phyloP scores from a whole-genome alignment of 1,140 invertebrate genomes.

The Vollenhovia emeryi region DNA sequence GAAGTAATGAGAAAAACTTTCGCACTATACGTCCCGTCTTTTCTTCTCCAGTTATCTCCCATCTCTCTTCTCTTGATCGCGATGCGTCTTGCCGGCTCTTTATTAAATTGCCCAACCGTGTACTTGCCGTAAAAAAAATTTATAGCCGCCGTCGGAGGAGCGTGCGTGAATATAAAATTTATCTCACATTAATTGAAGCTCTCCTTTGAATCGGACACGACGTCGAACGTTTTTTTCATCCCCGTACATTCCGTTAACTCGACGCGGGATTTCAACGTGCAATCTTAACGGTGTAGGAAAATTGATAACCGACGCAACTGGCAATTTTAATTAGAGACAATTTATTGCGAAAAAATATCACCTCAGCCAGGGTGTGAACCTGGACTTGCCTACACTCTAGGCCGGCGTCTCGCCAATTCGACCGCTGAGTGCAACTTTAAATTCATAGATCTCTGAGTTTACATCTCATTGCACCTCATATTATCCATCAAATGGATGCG shows the following conservation, averaged over 20 bases:
- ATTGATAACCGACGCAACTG: too few relatives aligned
- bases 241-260: not conserved
- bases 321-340: too few relatives aligned
- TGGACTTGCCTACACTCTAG: too few relatives aligned
- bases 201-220: not conserved
- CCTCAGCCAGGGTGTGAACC: too few relatives aligned
- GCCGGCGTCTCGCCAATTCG: too few relatives aligned
- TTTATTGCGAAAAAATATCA: too few relatives aligned
- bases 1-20: constrained; percentile 24
- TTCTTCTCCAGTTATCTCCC: not conserved
- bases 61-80: not conserved
- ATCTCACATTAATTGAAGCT: not conserved
- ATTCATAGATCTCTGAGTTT: not conserved
- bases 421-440: too few relatives aligned
- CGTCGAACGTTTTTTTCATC: not conserved
- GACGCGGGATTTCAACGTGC: not conserved
- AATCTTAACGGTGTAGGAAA: too few relatives aligned
- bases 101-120: not conserved
- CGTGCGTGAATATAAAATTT: not conserved
- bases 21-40: not conserved
- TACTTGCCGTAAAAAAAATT: not conserved
- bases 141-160: not conserved
- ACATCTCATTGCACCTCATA: not conserved
- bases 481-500: not conserved
- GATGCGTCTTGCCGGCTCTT: not conserved